Conservation (phyloP, 1,140 invertebrate genomes). For the Globodera rostochiensis region DNA sequence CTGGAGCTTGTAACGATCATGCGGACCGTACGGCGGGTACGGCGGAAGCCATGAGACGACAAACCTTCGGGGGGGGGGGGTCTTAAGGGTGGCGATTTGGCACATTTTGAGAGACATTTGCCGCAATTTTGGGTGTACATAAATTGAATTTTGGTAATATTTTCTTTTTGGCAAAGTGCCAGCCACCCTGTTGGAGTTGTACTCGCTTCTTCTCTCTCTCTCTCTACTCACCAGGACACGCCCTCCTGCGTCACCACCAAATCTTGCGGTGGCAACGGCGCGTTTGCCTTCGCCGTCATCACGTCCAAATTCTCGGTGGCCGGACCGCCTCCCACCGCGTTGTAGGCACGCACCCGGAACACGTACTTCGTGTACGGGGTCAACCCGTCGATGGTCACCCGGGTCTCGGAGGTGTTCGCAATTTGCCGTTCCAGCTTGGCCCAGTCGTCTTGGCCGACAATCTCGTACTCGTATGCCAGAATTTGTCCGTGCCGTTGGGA, state of each 20-base stretch:
- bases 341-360: conserved; percentile 58
- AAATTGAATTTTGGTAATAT: too few relatives aligned
- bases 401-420: conserved; percentile 62
- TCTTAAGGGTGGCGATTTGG: too few relatives aligned
- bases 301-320: conserved; percentile 65
- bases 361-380: conserved; percentile 63
- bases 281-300: conserved; percentile 65
- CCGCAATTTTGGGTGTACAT: too few relatives aligned
- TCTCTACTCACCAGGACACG: conserved; percentile 16
- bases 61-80: conserved; percentile 9
- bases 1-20: conserved; percentile 64
- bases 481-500: conserved; percentile 64
- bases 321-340: conserved; percentile 62
- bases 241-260: conserved; percentile 65
- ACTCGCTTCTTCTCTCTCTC: background rate
- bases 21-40: conserved; percentile 62
- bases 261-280: conserved; percentile 64
- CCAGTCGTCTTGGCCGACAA: conserved; percentile 64
- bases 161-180: too few relatives aligned
- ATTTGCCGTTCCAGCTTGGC: conserved; percentile 65
- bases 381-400: conserved; percentile 64
- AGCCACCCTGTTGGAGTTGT: background rate
- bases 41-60: conserved; percentile 47
- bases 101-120: too few relatives aligned
- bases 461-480: conserved; percentile 64